Evolutionary conservation across 2,797 vertebrate genomes (phyloP).

Genomic region (Semotilus atromaculatus): DNA sequence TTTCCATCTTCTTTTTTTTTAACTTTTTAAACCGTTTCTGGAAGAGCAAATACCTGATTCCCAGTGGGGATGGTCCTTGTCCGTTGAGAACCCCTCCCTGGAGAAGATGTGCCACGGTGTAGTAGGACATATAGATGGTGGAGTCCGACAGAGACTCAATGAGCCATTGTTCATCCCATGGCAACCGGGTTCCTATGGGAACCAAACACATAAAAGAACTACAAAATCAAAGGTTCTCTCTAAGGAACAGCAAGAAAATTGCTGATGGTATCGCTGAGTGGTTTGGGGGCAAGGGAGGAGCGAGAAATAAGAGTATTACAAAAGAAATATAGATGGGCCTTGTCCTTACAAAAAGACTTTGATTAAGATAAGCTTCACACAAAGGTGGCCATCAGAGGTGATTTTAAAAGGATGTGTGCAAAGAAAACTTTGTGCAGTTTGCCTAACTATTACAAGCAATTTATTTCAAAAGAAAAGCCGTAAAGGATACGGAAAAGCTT

Average conservation of each 20-base stretch:
- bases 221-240: constrained; percentile 32
- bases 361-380: constrained; percentile 23
- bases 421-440: neutral
- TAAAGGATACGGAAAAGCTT: neutral
- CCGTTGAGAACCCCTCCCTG: constrained; percentile 89
- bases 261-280: constrained; percentile 40
- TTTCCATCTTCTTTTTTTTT: neutral
- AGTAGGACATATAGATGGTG: constrained; percentile 99
- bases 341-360: constrained; percentile 24
- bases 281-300: constrained; percentile 31
- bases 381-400: neutral
- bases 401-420: neutral
- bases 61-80: constrained; percentile 86
- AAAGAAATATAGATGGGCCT: constrained; percentile 13
- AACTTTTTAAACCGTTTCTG: too few species aligned
- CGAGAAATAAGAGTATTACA: constrained; percentile 17
- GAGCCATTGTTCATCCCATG: constrained; percentile 98
- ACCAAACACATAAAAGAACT: constrained; percentile 45
- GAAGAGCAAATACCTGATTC: constrained; percentile 78
- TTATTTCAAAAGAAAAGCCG: neutral
- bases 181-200: constrained; percentile 88
- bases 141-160: constrained; percentile 98
- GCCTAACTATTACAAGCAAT: neutral
- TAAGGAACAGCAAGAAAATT: constrained; percentile 15
- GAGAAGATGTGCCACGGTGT: constrained; percentile 92